Base-by-base conservation (phyloP, 2,113 vertebrate species). In the Megalops atlanticus region DNA sequence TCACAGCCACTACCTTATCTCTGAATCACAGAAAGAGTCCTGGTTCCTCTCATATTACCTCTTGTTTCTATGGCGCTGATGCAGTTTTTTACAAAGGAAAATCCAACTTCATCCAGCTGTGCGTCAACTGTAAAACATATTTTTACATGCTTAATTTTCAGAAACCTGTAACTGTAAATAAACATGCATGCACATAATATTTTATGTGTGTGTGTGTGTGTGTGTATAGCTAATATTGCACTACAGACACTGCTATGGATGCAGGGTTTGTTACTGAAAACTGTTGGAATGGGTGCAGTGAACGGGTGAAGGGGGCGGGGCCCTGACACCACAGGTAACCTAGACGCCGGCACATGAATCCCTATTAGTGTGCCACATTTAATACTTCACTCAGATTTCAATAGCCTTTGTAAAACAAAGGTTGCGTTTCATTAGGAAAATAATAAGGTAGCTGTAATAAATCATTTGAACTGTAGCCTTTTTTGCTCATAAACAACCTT, bases 31-130 rank as follows among this genome's bases (percentile, higher is more conserved):
- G 3, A 74, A 35, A 76, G 5, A 49, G 52, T 21, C n/a, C n/a
- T n/a, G 33, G 27, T 52, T 52, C 4, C 24, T 31, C 8, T 52
- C 27, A 27, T 81, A 0, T 96, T 94, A 99, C 98, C 97, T 96
- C 97, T 94, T 21, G 89, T 94, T 88, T 99, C 98, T 80, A 99
- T 92, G 43, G 96, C 97, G 79, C 85, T 94, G 90, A 99, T 97
- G 81, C 96, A 96, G 80, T 97, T 98, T 93, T 93, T 96, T 88
- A 99, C 90, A 92, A 99, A 89, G 47, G 89, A 90, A 85, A 98
- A 92, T 7, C 97, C 97, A 75, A 95, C 90, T 2, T 96, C 95
- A 93, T 99, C 96, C 91, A 99, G 86, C 35, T 97, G 97, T 31
- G 96, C 95, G 84, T 95, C 97, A 78, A 94, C 94, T 95, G 80